Evolutionary conservation across 2,888 invertebrate genomes (phyloP).

Genomic region (Mesoligia furuncula): DNA sequence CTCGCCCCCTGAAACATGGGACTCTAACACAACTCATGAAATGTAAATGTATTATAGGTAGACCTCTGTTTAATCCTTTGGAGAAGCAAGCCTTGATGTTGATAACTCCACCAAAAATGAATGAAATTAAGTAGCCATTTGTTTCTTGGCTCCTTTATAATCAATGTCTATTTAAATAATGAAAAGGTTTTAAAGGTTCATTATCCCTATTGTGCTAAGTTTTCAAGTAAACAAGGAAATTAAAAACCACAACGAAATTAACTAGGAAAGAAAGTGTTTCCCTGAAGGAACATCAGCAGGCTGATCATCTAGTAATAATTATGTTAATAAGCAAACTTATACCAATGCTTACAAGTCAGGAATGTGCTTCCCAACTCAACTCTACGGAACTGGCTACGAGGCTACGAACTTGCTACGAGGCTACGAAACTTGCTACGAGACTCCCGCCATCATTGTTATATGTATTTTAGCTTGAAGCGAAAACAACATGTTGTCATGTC

Average conservation of each 20-base stretch:
- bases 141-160: neutral
- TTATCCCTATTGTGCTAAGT: neutral
- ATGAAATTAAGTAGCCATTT: neutral
- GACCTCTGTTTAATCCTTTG: neutral
- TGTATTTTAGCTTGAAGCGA: conserved; percentile 1
- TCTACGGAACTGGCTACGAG: conserved; percentile 10
- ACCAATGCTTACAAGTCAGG: neutral
- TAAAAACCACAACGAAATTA: neutral
- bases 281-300: neutral
- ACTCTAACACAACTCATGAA: neutral
- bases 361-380: conserved; percentile 6
- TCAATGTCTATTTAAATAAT: neutral
- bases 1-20: neutral
- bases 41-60: neutral
- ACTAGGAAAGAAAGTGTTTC: neutral
- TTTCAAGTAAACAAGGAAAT: neutral
- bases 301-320: conserved; percentile 12
- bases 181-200: too few relatives aligned
- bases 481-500: conserved; percentile 10
- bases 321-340: conserved; percentile 13
- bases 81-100: too few relatives aligned
- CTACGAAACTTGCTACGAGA: conserved; percentile 28
- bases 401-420: conserved; percentile 33
- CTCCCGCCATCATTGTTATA: conserved; percentile 8
- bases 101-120: neutral